Evolutionary conservation across 2,113 vertebrate species (phyloP), one percentile per base, ranked within the genome.

Genomic region (Ramphastos sulfuratus): DNA sequence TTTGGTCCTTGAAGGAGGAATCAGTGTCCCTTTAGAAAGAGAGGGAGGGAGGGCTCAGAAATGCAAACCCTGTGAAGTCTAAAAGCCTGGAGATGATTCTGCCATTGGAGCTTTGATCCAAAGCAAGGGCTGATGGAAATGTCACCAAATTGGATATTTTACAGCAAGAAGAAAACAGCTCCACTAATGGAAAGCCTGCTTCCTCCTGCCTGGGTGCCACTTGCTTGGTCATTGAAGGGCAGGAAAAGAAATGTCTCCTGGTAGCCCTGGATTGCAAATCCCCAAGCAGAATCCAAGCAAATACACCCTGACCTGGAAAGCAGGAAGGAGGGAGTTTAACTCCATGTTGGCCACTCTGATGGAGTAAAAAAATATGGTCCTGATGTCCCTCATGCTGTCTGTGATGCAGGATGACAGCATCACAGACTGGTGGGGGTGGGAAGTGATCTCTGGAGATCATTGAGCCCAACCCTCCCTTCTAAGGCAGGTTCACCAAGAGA

Each of bases 91-190:
- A 95, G 96, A 96, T 92, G 92, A 85, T 95, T 94, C 94, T 96
- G 94, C 87, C 89, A 61, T 85, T 54, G 90, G 71, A 74, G 92
- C 95, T 95, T 95, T 96, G 95, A 89, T 95, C 85, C 79, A 93
- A 93, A 96, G 94, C 12, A 75, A 96, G 95, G 65, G 14, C 94
- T 95, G 94, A 96, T 95, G 95, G 96, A 96, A 96, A 94, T 96
- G 96, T 95, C 96, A 96, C 96, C 96, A 94, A 94, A 96, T 96
- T 95, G 95, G 96, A 96, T 96, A 96, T 96, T 96, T 96, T 94
- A 94, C 87, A 92, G 11, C 37, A 88, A 89, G 87, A 92, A 69
- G 91, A 92, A 95, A 92, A 91, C 95, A 92, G 89, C 89, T 95
- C 73, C n/a, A 31, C 87, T 95, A 93, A 96, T 94, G 95, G 95